Percentiles rank a stretch among this genome's conserved stretches.
phyloP scores from a whole-genome alignment of 2,888 invertebrate genomes.

The Latheticus oryzae region DNA sequence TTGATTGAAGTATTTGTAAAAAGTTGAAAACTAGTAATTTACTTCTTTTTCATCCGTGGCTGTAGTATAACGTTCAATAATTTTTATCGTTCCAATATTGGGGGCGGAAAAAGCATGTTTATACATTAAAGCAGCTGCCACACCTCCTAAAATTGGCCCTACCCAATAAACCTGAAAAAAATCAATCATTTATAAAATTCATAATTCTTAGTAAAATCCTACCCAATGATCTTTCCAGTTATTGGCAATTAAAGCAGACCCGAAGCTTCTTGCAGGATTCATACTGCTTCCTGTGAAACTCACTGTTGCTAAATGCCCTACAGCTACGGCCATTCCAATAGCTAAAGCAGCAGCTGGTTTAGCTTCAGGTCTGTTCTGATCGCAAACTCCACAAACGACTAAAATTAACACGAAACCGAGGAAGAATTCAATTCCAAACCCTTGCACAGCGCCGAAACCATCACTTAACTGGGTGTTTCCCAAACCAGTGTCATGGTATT shows the following conservation, averaged over 20 bases:
- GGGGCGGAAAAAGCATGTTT: conserved; percentile 72
- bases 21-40: not conserved
- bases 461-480: conserved; percentile 77
- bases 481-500: conserved; percentile 71
- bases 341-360: conserved; percentile 86
- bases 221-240: conserved; percentile 88
- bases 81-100: conserved; percentile 63
- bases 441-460: conserved; percentile 78
- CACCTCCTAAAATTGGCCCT: conserved; percentile 86
- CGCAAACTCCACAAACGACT: conserved; percentile 90
- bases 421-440: conserved; percentile 86
- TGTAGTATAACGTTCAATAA: conserved; percentile 69
- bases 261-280: conserved; percentile 92
- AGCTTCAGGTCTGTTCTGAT: conserved; percentile 81
- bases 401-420: conserved; percentile 89
- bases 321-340: conserved; percentile 87
- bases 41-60: conserved; percentile 73
- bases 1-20: not conserved
- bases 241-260: conserved; percentile 83
- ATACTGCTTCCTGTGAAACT: conserved; percentile 89
- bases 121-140: conserved; percentile 82
- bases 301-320: conserved; percentile 87
- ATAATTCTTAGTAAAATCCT: conserved; percentile 56
- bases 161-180: conserved; percentile 82
- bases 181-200: not conserved